Evolutionary conservation across 1,140 invertebrate genomes (phyloP).

Genomic region (Brachionus sp.): DNA sequence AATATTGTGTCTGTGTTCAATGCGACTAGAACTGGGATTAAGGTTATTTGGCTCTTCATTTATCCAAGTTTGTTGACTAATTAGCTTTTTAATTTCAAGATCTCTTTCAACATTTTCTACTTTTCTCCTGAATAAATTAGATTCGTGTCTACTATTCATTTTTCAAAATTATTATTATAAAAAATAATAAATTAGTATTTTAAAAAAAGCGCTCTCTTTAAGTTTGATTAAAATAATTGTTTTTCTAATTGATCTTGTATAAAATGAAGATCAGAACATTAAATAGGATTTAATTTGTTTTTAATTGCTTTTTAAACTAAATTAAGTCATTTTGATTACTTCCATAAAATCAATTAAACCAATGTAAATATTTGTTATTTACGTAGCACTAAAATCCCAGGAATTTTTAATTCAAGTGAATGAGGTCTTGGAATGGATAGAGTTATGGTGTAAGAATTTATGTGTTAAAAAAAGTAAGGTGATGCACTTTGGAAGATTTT

Average conservation of each 20-base stretch:
- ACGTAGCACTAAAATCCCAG: too few relatives aligned
- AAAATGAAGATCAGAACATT: not conserved
- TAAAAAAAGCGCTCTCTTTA: not conserved
- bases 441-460: too few relatives aligned
- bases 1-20: not conserved
- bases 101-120: not conserved
- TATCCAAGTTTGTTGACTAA: not conserved
- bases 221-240: not conserved
- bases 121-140: not conserved
- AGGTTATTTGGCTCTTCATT: not conserved
- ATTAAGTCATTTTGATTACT: too few relatives aligned
- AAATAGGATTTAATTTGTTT: not conserved
- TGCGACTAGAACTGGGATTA: not conserved
- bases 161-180: not conserved
- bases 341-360: too few relatives aligned
- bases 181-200: not conserved
- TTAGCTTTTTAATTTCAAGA: not conserved
- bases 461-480: too few relatives aligned
- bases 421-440: too few relatives aligned
- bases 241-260: not conserved
- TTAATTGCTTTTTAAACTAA: not conserved
- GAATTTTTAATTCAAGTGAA: too few relatives aligned
- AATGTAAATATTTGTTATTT: too few relatives aligned
- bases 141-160: conserved; percentile 16
- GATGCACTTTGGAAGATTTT: too few relatives aligned